phyloP scores from a whole-genome alignment of 2,797 vertebrate species.

The Brachyalestes nurse region DNA sequence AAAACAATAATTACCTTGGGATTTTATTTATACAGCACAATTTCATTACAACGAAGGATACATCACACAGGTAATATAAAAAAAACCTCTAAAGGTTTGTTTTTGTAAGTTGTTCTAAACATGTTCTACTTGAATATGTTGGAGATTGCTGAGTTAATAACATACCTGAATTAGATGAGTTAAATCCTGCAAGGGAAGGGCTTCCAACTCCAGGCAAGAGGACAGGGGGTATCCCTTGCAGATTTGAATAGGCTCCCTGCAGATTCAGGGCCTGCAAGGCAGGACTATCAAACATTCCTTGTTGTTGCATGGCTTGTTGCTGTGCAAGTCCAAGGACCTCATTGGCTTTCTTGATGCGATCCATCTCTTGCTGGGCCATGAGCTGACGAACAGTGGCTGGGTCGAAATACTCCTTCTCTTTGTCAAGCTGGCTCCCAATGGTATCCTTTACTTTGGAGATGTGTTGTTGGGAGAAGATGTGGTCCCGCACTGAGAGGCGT shows the following conservation, averaged over 20 bases:
- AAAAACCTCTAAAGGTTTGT: not conserved
- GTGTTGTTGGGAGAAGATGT: slow-evolving; percentile 99
- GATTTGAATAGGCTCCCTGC: slow-evolving; percentile 90
- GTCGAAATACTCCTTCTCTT: slow-evolving; percentile 99
- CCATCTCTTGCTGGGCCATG: slow-evolving; percentile 99
- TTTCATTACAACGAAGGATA: not conserved
- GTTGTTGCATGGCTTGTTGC: slow-evolving; percentile 92
- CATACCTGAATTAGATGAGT: slow-evolving; percentile 98
- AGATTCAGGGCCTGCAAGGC: slow-evolving; percentile 97
- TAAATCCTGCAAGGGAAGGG: slow-evolving; percentile 96
- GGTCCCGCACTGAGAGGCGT: slow-evolving; percentile 97
- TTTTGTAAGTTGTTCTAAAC: not conserved
- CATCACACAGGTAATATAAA: not conserved
- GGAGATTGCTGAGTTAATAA: not conserved
- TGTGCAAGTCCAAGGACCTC: slow-evolving; percentile 96
- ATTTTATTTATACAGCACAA: not conserved
- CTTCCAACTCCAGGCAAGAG: slow-evolving; percentile 96
- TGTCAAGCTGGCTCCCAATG: slow-evolving; percentile 98
- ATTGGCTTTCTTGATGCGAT: slow-evolving; percentile 99
- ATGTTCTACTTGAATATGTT: not conserved
- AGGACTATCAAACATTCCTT: slow-evolving; percentile 93
- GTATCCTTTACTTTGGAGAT: slow-evolving; percentile 99
- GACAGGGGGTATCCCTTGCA: slow-evolving; percentile 97
- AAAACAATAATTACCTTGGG: not conserved
- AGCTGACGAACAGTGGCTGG: slow-evolving; percentile 98